Base-by-base conservation (phyloP, 2,888 invertebrate genomes). In the Celastrina argiolus region DNA sequence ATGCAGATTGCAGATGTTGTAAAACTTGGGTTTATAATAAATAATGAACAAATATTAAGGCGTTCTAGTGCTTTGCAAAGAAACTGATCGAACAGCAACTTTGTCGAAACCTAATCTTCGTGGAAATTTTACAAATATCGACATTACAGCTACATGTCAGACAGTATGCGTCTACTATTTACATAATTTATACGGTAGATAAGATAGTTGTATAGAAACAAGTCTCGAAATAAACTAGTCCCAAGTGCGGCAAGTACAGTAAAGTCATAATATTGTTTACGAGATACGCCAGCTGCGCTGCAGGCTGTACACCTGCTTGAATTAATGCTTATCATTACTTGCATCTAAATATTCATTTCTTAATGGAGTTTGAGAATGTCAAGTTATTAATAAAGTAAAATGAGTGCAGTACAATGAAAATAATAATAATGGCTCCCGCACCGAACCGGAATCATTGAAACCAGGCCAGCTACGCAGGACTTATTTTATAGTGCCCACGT, bases 221-320 rank as follows among this genome's bases (percentile, higher is more conserved):
- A n/a, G 58, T 58, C 28, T 58, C 28, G 31, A 58, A 58, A 26
- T 58, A 58, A 58, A 58, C 31, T 5, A 58, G 7, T 31, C n/a
- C 31, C 28, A 58, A 58, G 26, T 31, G 58, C 28, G n/a, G 45
- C n/a, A 16, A n/a, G 16, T n/a, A 31, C n/a, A 45, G 58, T 31
- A 16, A 14, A 31, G 45, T 45, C 31, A 31, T 58, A 31, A 58
- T 31, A 58, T n/a, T 45, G 58, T 58, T 58, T 31, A 58, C n/a
- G 28, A 16, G 28, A 2, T n/a, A n/a, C n/a, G n/a, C n/a, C 58
- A 58, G 58, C 58, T 58, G 58, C 7, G 31, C 58, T 16, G 31
- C 58, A 28, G n/a, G n/a, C n/a, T n/a, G n/a, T 28, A 42, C 42
- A 45, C 45, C 45, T 45, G 18, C 45, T 45, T 45, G 45, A 45